Base-by-base conservation (phyloP, 2,888 invertebrate genomes). In the Hydropsyche betteni region DNA sequence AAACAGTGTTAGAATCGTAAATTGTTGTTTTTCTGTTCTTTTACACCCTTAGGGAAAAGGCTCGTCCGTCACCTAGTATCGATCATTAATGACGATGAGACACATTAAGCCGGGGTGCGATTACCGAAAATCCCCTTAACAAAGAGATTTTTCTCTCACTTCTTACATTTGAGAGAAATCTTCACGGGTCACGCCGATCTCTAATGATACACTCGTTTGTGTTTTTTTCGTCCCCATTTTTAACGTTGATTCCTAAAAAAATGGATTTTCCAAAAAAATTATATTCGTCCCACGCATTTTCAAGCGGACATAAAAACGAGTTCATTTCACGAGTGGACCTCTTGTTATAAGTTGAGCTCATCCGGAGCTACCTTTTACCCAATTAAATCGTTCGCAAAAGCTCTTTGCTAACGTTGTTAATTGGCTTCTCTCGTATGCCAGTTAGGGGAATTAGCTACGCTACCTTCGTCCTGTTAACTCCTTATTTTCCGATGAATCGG, bases 381-480 rank as follows among this genome's bases (percentile, higher is more conserved):
- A 79, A 79, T 79, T 79, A 79, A 79, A 79, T 79, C 74, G 75
- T 74, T 55, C 72, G 75, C 78, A 77, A 77, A 76, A 75, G 61
- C 76, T 74, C 76, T 79, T 70, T 61, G 74, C 75, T 74, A 68
- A 71, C 75, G 77, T 74, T 68, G 77, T 79, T 79, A 79, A 79
- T 79, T 79, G 79, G 79, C 77, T 76, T 79, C 77, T 73, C 79
- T 79, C 79, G 75, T 76, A 76, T 78, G 77, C 76, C 74, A 77
- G 77, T 78, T 77, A 74, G 68, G 61, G 61, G 64, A 51, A 64
- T 53, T 71, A 61, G 33, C 58, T 64, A 44, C 61, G 33, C 36
- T 71, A 36, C 64, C 64, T 64, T 24, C 71, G 71, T 38, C 52
- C 55, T 71, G 50, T 61, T 64, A 74, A 70, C 75, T 75, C 74